Evolutionary conservation across 2,888 invertebrate species (phyloP), one percentile per base, ranked within the genome.

Genomic region (Gonocerus acuteangulatus): DNA sequence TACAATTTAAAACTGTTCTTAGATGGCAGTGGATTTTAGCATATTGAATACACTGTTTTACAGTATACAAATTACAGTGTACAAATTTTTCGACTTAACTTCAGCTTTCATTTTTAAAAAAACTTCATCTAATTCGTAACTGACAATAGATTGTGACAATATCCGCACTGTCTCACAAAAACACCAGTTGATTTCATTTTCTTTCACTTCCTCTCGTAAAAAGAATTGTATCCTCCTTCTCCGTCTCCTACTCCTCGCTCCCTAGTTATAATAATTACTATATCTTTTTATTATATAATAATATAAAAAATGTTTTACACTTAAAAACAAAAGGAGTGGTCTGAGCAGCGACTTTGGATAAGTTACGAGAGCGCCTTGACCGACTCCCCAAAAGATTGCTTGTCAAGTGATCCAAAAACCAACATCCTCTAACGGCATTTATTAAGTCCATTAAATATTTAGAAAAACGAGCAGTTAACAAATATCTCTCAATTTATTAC

Each of bases 1-100:
- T 60, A 62, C 39, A 54, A 62, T 48, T 45, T 58, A 59, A 62
- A 59, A 62, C 59, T 51, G 62, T 62, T 60, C 54, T 42, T 54
- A 54, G 49, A 59, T 62, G 62, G 62, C 62, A 62, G 62, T 62
- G 62, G 62, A 47, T 59, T 45, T 49, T 62, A 62, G 62, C 62
- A 62, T 62, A 60, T 49, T 51, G 47, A 58, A 49, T 49, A 45
- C 57, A 57, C 57, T 32, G 42, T 42, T 54, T n/a, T 19, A 54
- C 39, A 54, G 13, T 39, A 54, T 54, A 54, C 42, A 54, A 42
- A 42, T n/a, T 16, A 54, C 39, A 54, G 42, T 54, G 54, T 54
- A 54, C 42, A 34, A 36, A 39, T 39, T 42, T 34, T 51, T 54
- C 23, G 34, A 54, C 51, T 27, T 54, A 54, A 39, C 42, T 42